Conservation (phyloP, 2,797 vertebrate genomes). For the Dendrocincla fuliginosa region DNA sequence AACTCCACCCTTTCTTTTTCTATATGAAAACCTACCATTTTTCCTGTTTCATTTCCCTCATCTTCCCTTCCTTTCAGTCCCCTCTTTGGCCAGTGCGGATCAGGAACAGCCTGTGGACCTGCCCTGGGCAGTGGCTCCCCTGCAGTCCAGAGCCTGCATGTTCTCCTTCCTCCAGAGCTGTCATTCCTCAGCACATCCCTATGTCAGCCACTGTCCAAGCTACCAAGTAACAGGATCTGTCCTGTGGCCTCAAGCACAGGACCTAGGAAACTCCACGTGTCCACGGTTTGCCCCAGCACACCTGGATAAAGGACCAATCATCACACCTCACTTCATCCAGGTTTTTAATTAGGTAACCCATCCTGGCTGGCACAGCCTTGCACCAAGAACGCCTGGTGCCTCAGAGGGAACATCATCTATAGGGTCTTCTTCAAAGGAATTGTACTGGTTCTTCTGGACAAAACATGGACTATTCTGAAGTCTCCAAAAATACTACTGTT, state of each 20-base stretch:
- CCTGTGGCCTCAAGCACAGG: neutral
- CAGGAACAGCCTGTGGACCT: neutral
- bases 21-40: neutral
- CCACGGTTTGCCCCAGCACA: neutral
- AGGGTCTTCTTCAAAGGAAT: neutral
- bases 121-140: neutral
- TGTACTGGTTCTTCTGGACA: rapidly evolving
- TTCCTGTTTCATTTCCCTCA: neutral
- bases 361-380: neutral
- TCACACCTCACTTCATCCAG: neutral
- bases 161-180: neutral
- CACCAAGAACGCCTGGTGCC: neutral
- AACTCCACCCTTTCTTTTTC: neutral
- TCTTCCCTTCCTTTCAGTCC: neutral
- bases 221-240: neutral
- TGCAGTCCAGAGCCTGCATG: neutral
- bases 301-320: neutral
- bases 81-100: neutral
- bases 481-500: neutral
- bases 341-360: neutral
- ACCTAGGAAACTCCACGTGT: neutral
- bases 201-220: neutral
- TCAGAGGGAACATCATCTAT: neutral
- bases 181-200: neutral
- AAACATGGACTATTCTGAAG: neutral